phyloP scores from a whole-genome alignment of 2,797 vertebrate species.

The Nasua narica region DNA sequence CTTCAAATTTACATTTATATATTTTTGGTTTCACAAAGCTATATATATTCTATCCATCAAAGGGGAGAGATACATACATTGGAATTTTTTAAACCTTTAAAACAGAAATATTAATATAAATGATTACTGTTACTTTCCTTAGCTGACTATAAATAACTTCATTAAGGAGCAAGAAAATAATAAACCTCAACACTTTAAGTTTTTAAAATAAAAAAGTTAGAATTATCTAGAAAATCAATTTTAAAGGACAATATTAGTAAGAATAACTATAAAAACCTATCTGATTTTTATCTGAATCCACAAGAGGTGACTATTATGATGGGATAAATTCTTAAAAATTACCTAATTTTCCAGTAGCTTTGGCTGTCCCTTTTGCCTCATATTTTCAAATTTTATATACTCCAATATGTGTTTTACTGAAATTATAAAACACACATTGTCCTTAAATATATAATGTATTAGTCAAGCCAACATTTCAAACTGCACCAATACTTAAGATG shows the following conservation, averaged over 20 bases:
- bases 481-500: background rate
- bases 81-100: background rate
- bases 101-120: slow-evolving; percentile 30
- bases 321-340: background rate
- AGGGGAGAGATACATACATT: background rate
- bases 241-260: slow-evolving; percentile 27
- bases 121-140: background rate
- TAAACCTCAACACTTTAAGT: slow-evolving; percentile 19
- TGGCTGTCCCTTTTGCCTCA: background rate
- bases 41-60: background rate
- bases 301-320: background rate
- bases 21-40: background rate
- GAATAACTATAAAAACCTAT: background rate
- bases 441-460: background rate
- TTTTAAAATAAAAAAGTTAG: slow-evolving; percentile 38
- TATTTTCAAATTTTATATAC: background rate
- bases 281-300: background rate
- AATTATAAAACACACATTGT: slow-evolving; percentile 1
- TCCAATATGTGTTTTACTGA: background rate
- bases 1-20: background rate
- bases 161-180: background rate
- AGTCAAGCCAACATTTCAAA: slow-evolving; percentile 23
- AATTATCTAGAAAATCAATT: slow-evolving; percentile 34
- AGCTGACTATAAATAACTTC: background rate
- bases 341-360: background rate